Conservation (phyloP, 2,113 vertebrate genomes). For the Sigmodon hispidus region DNA sequence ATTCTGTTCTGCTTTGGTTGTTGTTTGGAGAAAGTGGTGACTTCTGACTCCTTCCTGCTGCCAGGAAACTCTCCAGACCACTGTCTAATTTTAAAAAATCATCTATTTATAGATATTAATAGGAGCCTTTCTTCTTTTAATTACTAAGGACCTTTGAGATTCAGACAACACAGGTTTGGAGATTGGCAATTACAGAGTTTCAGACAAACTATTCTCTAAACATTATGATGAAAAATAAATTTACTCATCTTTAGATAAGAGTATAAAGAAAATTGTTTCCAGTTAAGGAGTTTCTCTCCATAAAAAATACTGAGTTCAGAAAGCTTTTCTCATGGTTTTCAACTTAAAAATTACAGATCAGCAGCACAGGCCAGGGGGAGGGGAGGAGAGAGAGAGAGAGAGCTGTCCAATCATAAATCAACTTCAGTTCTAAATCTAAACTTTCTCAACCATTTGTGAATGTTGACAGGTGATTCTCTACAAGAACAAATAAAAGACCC, state of each 20-base stretch:
- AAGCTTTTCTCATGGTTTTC: constrained; percentile 41
- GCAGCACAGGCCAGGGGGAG: background rate
- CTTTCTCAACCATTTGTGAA: background rate
- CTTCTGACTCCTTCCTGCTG: background rate
- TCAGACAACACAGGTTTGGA: background rate
- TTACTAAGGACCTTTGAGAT: constrained; percentile 9
- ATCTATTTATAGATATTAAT: background rate
- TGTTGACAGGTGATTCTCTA: background rate
- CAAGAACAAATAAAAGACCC: background rate
- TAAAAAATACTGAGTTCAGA: background rate
- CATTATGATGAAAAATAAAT: constrained; percentile 56
- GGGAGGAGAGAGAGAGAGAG: background rate
- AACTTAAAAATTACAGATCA: background rate
- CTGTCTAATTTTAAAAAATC: background rate
- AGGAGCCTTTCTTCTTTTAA: background rate
- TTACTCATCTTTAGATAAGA: constrained; percentile 51
- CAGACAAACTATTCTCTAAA: constrained; percentile 44
- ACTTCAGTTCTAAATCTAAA: background rate
- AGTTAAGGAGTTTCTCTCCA: constrained; percentile 10
- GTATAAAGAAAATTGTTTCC: constrained; percentile 73
- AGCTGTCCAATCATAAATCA: background rate
- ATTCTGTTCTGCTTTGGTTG: background rate
- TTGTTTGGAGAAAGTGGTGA: background rate
- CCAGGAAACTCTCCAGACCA: background rate
- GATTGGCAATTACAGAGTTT: constrained; percentile 21